Percentiles rank a stretch among this genome's conserved stretches.
phyloP scores from a whole-genome alignment of 1,140 invertebrate genomes.

The Eupristina koningsbergeri region DNA sequence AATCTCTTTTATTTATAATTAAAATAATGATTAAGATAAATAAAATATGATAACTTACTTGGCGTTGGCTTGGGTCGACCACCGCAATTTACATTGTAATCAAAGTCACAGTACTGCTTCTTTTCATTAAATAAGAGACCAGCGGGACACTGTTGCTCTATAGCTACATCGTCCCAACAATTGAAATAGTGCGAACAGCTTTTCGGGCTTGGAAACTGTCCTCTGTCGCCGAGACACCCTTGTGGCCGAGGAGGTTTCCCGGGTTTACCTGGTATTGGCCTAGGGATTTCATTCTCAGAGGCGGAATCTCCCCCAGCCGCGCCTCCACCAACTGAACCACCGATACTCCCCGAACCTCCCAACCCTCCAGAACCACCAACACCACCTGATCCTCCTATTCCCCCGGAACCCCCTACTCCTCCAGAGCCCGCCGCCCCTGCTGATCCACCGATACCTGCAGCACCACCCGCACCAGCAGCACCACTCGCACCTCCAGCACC shows the following conservation, averaged over 20 bases:
- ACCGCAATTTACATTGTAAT: slow-evolving; percentile 77
- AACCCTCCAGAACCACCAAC: neutral
- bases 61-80: slow-evolving; percentile 68
- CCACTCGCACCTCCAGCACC: neutral
- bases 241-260: slow-evolving; percentile 50
- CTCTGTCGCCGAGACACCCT: slow-evolving; percentile 67
- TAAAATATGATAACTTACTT: slow-evolving; percentile 58
- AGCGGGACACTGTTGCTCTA: slow-evolving; percentile 78
- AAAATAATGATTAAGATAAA: neutral
- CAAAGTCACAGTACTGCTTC: slow-evolving; percentile 78
- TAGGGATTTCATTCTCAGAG: slow-evolving; percentile 49
- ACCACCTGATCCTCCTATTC: neutral
- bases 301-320: neutral
- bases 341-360: neutral
- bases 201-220: slow-evolving; percentile 77
- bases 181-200: slow-evolving; percentile 79
- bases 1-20: neutral
- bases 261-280: slow-evolving; percentile 39
- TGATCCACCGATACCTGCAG: neutral
- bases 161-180: slow-evolving; percentile 80
- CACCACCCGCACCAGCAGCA: neutral
- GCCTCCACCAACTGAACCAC: neutral
- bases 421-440: neutral
- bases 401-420: neutral
- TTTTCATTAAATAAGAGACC: slow-evolving; percentile 77